A percentile compares a stretch with the other conserved stretches of the same genome.
These are phyloP conservation scores for Orbicella faveolata DNA, from an alignment of 64 coral and sea anemone genomes.

Conservation along the genomic window DNA sequence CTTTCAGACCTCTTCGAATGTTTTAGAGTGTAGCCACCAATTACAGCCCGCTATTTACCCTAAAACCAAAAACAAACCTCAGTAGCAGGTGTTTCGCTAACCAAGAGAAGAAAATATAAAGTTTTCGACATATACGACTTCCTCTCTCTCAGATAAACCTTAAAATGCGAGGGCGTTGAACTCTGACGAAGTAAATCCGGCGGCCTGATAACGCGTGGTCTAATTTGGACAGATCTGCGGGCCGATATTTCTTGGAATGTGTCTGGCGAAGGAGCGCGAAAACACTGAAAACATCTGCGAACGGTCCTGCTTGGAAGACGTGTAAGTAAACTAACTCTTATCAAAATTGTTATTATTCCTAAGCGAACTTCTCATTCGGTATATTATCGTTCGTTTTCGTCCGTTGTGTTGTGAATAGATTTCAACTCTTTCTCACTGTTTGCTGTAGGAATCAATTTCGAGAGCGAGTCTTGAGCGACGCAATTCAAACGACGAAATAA, in stretches of 20 bases:
- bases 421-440: too few relatives aligned
- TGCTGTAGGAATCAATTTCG: neutral
- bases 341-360: neutral
- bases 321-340: constrained; percentile 8
- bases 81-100: constrained; percentile 37
- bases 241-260: neutral
- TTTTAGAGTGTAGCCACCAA: constrained; percentile 8
- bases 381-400: neutral
- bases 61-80: constrained; percentile 26
- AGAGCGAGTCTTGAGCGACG: neutral
- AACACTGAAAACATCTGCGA: neutral
- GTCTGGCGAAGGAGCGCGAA: neutral
- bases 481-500: constrained; percentile 16
- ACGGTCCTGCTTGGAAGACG: neutral
- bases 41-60: constrained; percentile 10
- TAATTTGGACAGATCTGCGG: neutral
- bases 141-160: neutral
- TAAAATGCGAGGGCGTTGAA: constrained; percentile 2
- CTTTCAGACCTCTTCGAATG: neutral
- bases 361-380: neutral
- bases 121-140: constrained; percentile 1
- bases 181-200: neutral
- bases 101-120: constrained; percentile 18
- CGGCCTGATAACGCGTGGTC: neutral
- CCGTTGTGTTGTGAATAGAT: neutral